Base-by-base conservation (phyloP, 2,797 vertebrate genomes). In the Premnoplex brunnescens region DNA sequence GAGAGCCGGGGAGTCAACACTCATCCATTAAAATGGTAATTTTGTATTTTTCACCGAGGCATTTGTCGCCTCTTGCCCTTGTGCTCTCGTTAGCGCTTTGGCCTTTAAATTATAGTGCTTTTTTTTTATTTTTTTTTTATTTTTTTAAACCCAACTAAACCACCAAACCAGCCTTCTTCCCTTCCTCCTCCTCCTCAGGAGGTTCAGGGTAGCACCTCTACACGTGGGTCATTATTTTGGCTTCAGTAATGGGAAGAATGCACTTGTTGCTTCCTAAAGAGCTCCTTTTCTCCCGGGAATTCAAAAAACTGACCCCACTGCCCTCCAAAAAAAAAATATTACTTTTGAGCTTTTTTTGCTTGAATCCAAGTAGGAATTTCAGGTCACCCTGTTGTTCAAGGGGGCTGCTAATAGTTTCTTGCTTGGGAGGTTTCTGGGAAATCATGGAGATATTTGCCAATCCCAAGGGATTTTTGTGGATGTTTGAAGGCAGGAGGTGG, bases 21-120 rank as follows among this genome's bases (percentile, higher is more conserved):
- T 83, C 89, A 86, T 92, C 88, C 92, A 88, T 87, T 95, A 94
- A 95, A 95, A 93, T 79, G 66, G 39, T 91, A 67, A 93, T 95
- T 95, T 85, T 91, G 79, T 72, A 51, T 96, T 94, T 96, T 88
- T 95, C 91, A 88, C 74, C 8, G 20, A 94, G 85, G 89, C 64
- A 66, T 73, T 76, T 60, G 86, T 93, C 58, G 39, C 87, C 88
- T 96, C 81, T 87, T 67, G 66, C 79, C 88, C 79, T 89, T 77
- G 37, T 78, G 79, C 67, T 73, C 89, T 91, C 54, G 20, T 85
- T 95, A 92, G 88, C 64, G 74, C 71, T 78, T 71, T 94, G 63
- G 62, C 85, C 92, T 96, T 97, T 94, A 93, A 93, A 91, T 93
- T 88, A 66, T 24, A 81, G 34, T 79, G 66, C 60, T 63, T 81